Evolutionary conservation across 2,797 vertebrate genomes (phyloP), one percentile per base, ranked within the genome.

Genomic region (Pachyuromys duprasi): DNA sequence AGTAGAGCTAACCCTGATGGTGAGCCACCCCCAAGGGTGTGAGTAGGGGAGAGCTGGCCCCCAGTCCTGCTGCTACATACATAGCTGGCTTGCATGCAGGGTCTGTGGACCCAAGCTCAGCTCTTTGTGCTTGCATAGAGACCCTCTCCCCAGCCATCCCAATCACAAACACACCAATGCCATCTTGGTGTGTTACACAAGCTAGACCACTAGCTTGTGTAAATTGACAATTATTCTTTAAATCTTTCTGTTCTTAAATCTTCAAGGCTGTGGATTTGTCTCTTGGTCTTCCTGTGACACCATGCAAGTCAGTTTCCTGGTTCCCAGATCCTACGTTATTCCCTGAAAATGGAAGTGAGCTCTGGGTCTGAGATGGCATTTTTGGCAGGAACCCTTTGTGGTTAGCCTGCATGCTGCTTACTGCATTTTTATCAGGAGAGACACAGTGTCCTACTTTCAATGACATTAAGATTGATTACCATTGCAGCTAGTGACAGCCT

Each of bases 401-500:
- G 18, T 2, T 55, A 81, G 49, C 8, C 3, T 3, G 7, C 9
- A 0, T 2, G 15, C 33, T 36, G 24, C 74, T 20, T 2, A 28
- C 22, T 22, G 33, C n/a, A 53, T 82, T 33, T 75, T 31, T 78
- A 36, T 81, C 0, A 3, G 72, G 39, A 83, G 60, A 90, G 26
- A 39, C 45, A 14, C 8, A 6, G 1, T 18, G 49, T 42, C 78
- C 69, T 90, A 4, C 42, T 79, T 93, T 22, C 63, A n/a, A 14
- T 81, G 80, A 91, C 17, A 60, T n/a, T 39, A 72, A 86, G 79
- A 94, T 33, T 42, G 79, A 86, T 92, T 75, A 2, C 8, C 26
- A 74, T 75, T 86, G 92, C 39, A 65, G 36, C 65, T 0, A 36
- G 75, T n/a, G 67, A 95, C 95, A 97, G 83, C 55, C 39, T 13